Evolutionary conservation across 2,797 vertebrate genomes (phyloP).

Genomic region (Centroberyx gerrardi): DNA sequence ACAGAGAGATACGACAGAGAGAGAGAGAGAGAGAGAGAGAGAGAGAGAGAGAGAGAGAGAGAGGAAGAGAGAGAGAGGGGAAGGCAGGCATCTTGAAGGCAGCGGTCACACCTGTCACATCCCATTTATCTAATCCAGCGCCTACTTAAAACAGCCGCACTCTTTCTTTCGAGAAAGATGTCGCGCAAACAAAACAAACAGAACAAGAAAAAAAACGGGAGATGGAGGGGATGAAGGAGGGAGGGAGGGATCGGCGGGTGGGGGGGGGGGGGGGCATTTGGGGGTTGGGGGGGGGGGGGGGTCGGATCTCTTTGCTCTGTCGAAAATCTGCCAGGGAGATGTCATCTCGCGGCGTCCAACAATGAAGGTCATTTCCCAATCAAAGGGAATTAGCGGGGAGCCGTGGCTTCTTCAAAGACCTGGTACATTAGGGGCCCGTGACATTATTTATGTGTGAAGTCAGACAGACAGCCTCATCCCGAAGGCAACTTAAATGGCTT

Average conservation of each 20-base stretch:
- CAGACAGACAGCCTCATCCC: slow-evolving; percentile 72
- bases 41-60: slow-evolving; percentile 39
- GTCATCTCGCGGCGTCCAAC: slow-evolving; percentile 75
- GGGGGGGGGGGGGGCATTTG: neutral
- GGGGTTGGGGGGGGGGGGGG: slow-evolving; percentile 28
- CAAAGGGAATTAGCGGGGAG: slow-evolving; percentile 76
- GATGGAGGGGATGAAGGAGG: slow-evolving; percentile 35
- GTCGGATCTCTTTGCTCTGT: slow-evolving; percentile 56
- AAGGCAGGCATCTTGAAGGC: slow-evolving; percentile 86
- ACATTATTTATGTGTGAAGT: slow-evolving; percentile 74
- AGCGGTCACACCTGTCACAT: slow-evolving; percentile 90
- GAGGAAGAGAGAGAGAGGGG: slow-evolving; percentile 38
- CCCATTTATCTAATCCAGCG: slow-evolving; percentile 89
- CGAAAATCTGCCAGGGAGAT: slow-evolving; percentile 72
- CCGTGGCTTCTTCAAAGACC: slow-evolving; percentile 72
- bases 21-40: slow-evolving; percentile 42
- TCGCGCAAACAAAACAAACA: slow-evolving; percentile 84
- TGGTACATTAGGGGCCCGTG: slow-evolving; percentile 63
- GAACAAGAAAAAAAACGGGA: slow-evolving; percentile 70
- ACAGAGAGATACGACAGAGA: slow-evolving; percentile 41
- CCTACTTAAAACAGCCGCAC: slow-evolving; percentile 86
- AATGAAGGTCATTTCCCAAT: slow-evolving; percentile 83
- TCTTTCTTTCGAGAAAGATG: slow-evolving; percentile 82
- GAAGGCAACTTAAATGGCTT: slow-evolving; percentile 73
- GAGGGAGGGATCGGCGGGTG: neutral